phyloP scores from a whole-genome alignment of 2,113 vertebrate genomes.

The Protobothrops flavoviridis region DNA sequence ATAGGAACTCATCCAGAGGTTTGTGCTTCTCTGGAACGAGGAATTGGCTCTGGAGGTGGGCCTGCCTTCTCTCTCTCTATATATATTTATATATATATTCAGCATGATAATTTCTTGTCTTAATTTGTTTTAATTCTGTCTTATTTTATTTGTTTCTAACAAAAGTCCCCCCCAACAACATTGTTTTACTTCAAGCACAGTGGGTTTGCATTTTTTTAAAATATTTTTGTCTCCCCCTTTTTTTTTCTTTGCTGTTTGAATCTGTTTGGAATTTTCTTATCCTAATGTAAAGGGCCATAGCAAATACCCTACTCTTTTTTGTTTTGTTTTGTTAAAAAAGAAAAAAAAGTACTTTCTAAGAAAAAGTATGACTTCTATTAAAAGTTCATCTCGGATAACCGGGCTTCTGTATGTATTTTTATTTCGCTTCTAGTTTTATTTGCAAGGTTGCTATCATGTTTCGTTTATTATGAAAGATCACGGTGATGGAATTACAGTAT shows the following conservation, averaged over 20 bases:
- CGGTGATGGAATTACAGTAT: not conserved
- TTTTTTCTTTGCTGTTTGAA: constrained; percentile 26
- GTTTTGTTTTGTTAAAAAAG: constrained; percentile 19
- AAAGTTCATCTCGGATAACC: constrained; percentile 21
- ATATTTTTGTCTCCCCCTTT: not conserved
- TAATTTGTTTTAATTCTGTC: constrained; percentile 32
- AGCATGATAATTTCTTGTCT: constrained; percentile 35
- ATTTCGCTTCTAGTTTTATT: not conserved
- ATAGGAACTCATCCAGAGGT: not conserved
- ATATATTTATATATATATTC: not conserved
- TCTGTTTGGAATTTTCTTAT: constrained; percentile 35
- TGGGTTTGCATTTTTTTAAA: constrained; percentile 13
- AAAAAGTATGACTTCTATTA: constrained; percentile 40
- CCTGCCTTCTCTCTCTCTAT: constrained; percentile 13
- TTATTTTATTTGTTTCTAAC: constrained; percentile 31
- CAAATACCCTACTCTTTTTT: constrained; percentile 28
- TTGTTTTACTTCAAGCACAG: constrained; percentile 21
- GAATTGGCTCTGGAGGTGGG: not conserved
- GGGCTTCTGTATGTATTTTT: not conserved
- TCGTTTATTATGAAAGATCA: not conserved
- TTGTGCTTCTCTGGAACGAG: not conserved
- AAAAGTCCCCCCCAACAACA: not conserved
- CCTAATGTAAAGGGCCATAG: constrained; percentile 34
- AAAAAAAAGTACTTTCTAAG: constrained; percentile 32
- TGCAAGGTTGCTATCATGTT: not conserved